These are phyloP conservation scores for Microcebus lehilahytsara DNA, from an alignment of 2,113 vertebrate genomes.

Conservation along the genomic window DNA sequence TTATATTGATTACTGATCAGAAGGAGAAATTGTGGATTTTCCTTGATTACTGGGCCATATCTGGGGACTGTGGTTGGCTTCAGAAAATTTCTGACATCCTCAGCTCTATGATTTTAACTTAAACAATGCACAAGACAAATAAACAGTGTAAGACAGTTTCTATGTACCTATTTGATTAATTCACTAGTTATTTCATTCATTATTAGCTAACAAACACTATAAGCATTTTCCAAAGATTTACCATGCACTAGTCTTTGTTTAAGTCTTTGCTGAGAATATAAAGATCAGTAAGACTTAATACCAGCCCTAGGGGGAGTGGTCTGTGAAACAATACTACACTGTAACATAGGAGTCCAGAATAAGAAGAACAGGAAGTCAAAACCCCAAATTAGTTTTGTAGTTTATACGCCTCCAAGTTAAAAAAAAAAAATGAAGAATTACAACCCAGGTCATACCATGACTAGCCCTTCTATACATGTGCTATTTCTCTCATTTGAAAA, in stretches of 20 bases:
- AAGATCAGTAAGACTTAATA: not conserved
- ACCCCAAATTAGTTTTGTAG: not conserved
- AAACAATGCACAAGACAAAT: not conserved
- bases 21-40: constrained; percentile 29
- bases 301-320: not conserved
- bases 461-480: not conserved
- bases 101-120: constrained; percentile 18
- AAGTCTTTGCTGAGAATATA: not conserved
- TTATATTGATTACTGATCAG: not conserved
- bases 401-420: not conserved
- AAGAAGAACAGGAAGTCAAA: constrained; percentile 19
- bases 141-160: not conserved
- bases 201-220: constrained; percentile 31
- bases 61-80: not conserved
- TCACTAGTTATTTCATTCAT: not conserved
- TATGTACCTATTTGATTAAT: not conserved
- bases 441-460: not conserved
- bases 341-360: not conserved
- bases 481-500: not conserved
- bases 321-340: not conserved
- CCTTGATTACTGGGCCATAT: not conserved
- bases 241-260: not conserved
- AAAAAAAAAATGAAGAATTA: not conserved
- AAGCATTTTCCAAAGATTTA: not conserved
- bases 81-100: not conserved